Evolutionary conservation across 1,140 invertebrate genomes (phyloP), one percentile per base, ranked within the genome.

Genomic region (Bombus consobrinus): DNA sequence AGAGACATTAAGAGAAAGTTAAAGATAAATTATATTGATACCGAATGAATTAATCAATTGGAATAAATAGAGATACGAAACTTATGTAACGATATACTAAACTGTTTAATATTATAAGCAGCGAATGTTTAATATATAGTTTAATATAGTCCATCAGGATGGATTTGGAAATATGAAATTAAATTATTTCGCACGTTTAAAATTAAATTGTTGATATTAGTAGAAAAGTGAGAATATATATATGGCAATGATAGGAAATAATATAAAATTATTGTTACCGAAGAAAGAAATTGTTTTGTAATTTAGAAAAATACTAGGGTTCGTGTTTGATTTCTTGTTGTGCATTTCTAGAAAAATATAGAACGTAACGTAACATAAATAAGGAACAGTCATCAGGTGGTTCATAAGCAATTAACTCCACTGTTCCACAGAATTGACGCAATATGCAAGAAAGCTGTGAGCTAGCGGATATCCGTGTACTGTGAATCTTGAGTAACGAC

Each of bases 381-480:
- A 34, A 32, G 37, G 2, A 43, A 81, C 47, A 28, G 18, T 53
- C 25, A 39, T 34, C 22, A 32, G 22, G 8, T 64, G 53, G n/a
- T 4, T 73, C n/a, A 43, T 59, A 84, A 84, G 72, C 66, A 79
- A 83, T 83, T 83, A 77, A 72, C 39, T 41, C 37, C 15, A 5
- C 3, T 28, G 10, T 84, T 84, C 69, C 34, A 53, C 2, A 47
- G 78, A 85, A 81, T 0, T 85, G 83, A 85, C 78, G 78, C 69
- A 81, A 73, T 37, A 47, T 32, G 25, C 37, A 39, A 73, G 82
- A 85, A 85, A 80, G 78, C n/a, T 28, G 43, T 28, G 68, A 66
- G 57, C 37, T 81, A 32, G 22, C 83, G 83, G 83, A 85, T 81
- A 74, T 81, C 77, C 83, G 77, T 73, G 25, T 64, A 34, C 39